These are phyloP conservation scores for Tapirus indicus DNA, from an alignment of 2,797 vertebrate genomes.

Conservation along the genomic window DNA sequence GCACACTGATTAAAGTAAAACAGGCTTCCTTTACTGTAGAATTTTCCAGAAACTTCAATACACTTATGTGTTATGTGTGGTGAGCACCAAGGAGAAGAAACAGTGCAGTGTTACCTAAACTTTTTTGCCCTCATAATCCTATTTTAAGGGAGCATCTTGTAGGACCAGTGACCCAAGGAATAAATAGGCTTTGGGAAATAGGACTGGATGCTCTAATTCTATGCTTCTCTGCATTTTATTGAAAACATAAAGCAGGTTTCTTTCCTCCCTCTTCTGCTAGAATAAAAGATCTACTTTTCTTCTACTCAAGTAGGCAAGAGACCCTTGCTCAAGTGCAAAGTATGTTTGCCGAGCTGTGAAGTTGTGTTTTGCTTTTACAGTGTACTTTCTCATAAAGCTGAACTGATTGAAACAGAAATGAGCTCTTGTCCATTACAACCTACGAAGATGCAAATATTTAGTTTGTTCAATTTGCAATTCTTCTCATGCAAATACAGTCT, in stretches of 20 bases:
- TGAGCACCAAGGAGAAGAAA: background rate
- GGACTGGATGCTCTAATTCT: background rate
- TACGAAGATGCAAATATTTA: background rate
- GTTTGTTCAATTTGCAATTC: background rate
- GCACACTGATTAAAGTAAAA: background rate
- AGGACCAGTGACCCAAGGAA: background rate
- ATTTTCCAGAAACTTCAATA: background rate
- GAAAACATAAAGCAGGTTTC: background rate
- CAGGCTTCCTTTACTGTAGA: background rate
- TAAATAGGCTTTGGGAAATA: background rate
- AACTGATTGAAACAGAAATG: background rate
- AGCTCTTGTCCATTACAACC: background rate
- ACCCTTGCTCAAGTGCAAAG: background rate
- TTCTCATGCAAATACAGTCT: background rate
- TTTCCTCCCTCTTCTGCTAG: background rate
- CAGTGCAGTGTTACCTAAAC: background rate
- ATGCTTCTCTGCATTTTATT: background rate
- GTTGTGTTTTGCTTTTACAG: background rate
- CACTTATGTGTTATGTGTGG: background rate
- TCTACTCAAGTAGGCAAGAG: background rate
- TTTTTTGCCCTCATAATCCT: background rate
- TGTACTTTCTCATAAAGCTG: background rate
- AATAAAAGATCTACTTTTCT: background rate
- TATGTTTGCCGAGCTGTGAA: background rate
- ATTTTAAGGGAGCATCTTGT: background rate